Evolutionary conservation across 2,113 vertebrate genomes (phyloP).

Genomic region (Delphinapterus leucas): DNA sequence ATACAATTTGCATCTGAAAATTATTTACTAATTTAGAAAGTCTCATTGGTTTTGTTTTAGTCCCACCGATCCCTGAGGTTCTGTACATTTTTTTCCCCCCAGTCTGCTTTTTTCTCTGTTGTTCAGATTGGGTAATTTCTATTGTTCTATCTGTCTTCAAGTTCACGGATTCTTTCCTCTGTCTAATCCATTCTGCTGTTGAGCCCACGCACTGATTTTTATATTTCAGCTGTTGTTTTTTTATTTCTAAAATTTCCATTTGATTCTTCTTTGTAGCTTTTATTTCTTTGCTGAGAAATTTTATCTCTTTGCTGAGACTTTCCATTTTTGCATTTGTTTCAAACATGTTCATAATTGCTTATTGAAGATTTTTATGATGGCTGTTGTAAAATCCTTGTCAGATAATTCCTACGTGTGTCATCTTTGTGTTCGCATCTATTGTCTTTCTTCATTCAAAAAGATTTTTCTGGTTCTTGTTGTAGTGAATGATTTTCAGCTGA

Average conservation of each 20-base stretch:
- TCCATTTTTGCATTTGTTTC: not conserved
- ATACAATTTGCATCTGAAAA: not conserved
- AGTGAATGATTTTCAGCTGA: not conserved
- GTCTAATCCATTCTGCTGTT: not conserved
- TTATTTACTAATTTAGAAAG: not conserved
- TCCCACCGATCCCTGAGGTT: not conserved
- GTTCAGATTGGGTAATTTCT: not conserved
- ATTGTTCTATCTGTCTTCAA: not conserved
- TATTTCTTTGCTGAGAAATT: not conserved
- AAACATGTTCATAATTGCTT: not conserved
- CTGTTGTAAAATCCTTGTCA: not conserved
- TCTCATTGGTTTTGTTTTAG: not conserved
- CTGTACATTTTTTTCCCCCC: not conserved
- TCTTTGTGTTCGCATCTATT: not conserved
- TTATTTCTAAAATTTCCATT: constrained; percentile 11
- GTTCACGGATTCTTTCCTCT: not conserved
- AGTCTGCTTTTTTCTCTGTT: not conserved
- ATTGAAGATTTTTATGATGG: not conserved
- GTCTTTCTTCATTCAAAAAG: not conserved
- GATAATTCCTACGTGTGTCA: not conserved
- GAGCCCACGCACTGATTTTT: not conserved
- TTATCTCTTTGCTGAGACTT: not conserved
- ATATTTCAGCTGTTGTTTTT: not conserved
- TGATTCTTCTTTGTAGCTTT: not conserved
- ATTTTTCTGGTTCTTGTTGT: not conserved